Conservation (phyloP, 2,113 vertebrate species). For the Ancistrus triradiatus region DNA sequence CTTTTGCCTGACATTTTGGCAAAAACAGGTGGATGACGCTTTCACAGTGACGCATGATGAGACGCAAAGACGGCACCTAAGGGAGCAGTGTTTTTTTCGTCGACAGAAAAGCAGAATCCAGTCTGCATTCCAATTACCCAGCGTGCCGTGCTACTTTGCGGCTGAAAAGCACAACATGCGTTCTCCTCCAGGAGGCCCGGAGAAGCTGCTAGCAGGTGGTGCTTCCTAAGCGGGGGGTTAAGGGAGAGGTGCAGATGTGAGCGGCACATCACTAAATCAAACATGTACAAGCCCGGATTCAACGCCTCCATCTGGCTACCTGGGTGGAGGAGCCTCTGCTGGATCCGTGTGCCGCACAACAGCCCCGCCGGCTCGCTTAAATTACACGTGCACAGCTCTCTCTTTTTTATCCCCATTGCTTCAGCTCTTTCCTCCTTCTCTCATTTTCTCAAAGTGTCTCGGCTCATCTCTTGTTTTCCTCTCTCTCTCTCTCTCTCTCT, state of each 20-base stretch:
- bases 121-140: slow-evolving; percentile 23
- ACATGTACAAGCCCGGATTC: slow-evolving; percentile 21
- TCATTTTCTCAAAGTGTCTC: background rate
- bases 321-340: slow-evolving; percentile 3
- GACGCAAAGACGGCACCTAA: slow-evolving; percentile 5
- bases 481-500: background rate
- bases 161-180: background rate
- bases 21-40: no score
- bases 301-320: slow-evolving; percentile 21
- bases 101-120: background rate
- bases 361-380: background rate
- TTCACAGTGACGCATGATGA: slow-evolving; percentile 10
- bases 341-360: background rate
- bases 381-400: background rate
- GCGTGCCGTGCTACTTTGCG: slow-evolving; percentile 1
- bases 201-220: slow-evolving; percentile 16
- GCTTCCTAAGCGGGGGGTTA: slow-evolving; percentile 14
- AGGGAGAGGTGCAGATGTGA: background rate
- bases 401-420: background rate
- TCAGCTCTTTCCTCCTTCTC: no score
- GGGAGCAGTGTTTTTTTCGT: background rate
- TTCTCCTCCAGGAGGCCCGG: slow-evolving; percentile 3
- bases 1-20: no score
- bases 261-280: slow-evolving; percentile 44
- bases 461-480: background rate